Percentiles rank a stretch among this genome's conserved stretches.
phyloP scores from a whole-genome alignment of 2,113 vertebrate genomes.

The Zosterops hypoxanthus region DNA sequence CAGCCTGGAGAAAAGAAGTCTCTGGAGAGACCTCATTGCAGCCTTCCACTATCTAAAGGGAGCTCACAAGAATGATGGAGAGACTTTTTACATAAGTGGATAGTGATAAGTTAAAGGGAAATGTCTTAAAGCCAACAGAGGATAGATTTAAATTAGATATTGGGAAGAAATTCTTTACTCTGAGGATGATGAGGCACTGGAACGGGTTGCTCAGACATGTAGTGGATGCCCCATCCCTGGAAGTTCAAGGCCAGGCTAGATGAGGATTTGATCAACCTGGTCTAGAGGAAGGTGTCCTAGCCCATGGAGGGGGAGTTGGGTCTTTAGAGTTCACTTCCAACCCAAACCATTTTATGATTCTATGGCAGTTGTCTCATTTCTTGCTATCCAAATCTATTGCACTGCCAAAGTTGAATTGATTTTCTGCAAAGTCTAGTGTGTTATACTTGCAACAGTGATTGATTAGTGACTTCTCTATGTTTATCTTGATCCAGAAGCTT shows the following conservation, averaged over 20 bases:
- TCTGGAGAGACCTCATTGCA: background rate
- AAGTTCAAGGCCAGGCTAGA: background rate
- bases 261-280: background rate
- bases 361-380: background rate
- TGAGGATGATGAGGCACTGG: background rate
- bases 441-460: background rate
- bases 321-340: background rate
- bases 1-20: background rate
- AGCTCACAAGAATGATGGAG: background rate
- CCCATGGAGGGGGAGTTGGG: background rate
- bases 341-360: background rate
- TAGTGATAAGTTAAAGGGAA: background rate
- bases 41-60: background rate
- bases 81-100: background rate
- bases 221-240: background rate
- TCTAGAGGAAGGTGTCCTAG: background rate
- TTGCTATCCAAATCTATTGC: background rate
- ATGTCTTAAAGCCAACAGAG: background rate
- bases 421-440: background rate
- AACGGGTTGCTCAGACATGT: rapidly evolving
- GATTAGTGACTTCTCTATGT: background rate
- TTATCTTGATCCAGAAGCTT: background rate
- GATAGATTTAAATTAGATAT: background rate
- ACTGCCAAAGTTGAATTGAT: background rate
- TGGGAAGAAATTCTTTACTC: background rate